phyloP scores from a whole-genome alignment of 2,113 vertebrate genomes.

The Melanerpes formicivorus region DNA sequence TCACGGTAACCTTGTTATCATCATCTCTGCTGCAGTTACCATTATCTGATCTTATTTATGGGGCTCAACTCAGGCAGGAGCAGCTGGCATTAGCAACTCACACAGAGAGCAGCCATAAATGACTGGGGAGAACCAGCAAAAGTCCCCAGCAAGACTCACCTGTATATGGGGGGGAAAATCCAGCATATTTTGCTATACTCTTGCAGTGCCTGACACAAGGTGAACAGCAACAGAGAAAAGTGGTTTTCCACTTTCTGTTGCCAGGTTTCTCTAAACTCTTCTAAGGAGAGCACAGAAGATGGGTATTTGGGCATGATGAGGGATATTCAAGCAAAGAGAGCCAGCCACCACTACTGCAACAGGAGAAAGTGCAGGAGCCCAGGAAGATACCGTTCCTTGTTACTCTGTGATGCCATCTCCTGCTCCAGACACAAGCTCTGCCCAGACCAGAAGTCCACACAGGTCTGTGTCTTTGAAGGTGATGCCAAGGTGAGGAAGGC shows the following conservation, averaged over 20 bases:
- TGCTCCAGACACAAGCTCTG: not conserved
- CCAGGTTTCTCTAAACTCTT: not conserved
- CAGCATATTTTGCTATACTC: not conserved
- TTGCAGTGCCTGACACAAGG: rapidly evolving
- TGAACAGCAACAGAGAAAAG: not conserved
- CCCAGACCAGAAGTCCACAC: not conserved
- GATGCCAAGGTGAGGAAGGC: not conserved
- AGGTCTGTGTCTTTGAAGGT: not conserved
- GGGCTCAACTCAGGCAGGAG: not conserved
- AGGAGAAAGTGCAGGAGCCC: not conserved
- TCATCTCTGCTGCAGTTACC: not conserved
- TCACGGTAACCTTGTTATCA: not conserved
- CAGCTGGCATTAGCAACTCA: not conserved
- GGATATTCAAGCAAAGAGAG: not conserved
- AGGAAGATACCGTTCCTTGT: not conserved
- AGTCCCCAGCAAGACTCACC: not conserved
- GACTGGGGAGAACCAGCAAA: not conserved
- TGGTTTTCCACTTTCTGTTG: not conserved
- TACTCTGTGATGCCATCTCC: not conserved
- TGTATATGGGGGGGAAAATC: not conserved
- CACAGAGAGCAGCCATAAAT: not conserved
- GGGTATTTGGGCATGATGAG: not conserved
- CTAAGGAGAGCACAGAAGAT: not conserved
- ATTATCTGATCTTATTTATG: constrained; percentile 12
- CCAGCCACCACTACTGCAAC: rapidly evolving